Conservation (phyloP, 2,113 vertebrate genomes). For the Ophiodon elongatus region DNA sequence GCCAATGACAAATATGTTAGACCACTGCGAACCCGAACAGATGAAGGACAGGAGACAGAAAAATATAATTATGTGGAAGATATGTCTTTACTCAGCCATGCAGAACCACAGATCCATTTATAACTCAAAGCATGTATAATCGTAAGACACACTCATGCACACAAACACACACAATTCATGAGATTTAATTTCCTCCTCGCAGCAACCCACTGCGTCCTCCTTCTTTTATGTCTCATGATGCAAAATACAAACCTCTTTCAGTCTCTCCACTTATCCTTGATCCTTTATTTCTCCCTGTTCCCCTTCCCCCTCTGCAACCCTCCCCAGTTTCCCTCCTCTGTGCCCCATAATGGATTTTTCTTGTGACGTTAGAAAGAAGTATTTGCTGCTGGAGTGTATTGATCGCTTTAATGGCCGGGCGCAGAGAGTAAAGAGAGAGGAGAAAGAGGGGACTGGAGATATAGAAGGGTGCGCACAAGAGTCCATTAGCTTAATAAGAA, state of each 20-base stretch:
- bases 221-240: constrained; percentile 51
- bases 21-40: constrained; percentile 29
- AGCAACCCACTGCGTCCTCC: constrained; percentile 5
- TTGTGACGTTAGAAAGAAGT: constrained; percentile 78
- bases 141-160: neutral
- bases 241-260: constrained; percentile 60
- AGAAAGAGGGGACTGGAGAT: constrained; percentile 68
- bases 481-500: constrained; percentile 86
- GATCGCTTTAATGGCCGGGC: constrained; percentile 82
- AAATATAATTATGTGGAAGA: constrained; percentile 50
- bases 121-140: constrained; percentile 44
- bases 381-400: constrained; percentile 82
- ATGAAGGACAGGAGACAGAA: constrained; percentile 40
- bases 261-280: constrained; percentile 56
- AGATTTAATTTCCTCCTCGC: constrained; percentile 26
- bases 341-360: constrained; percentile 79
- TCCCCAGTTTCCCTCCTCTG: neutral
- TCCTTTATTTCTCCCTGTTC: constrained; percentile 48
- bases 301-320: constrained; percentile 1
- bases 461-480: constrained; percentile 67
- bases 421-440: constrained; percentile 66
- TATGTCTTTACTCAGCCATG: constrained; percentile 46
- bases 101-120: constrained; percentile 47
- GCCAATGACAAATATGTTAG: constrained; percentile 18
- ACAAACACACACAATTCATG: constrained; percentile 41